Conservation (phyloP, 2,113 vertebrate species). For the Microtus richardsoni region DNA sequence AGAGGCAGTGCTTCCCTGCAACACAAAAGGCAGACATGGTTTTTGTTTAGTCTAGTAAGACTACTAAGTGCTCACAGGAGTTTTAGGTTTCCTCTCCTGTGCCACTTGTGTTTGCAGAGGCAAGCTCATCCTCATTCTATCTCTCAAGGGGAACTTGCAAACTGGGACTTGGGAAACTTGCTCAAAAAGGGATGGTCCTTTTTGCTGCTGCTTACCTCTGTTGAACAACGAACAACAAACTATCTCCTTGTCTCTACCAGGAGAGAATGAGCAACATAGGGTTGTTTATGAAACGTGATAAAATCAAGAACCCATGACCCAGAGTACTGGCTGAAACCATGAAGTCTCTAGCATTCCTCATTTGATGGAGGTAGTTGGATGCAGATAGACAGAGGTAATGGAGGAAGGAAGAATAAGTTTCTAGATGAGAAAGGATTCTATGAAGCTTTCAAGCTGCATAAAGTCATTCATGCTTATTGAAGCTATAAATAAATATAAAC, state of each 20-base stretch:
- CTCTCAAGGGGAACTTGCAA: not conserved
- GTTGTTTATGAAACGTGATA: not conserved
- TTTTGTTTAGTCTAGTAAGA: conserved; percentile 11
- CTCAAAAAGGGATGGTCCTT: conserved; percentile 2
- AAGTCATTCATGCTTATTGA: conserved; percentile 35
- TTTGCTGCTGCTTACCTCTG: not conserved
- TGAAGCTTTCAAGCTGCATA: conserved; percentile 31
- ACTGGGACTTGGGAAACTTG: not conserved
- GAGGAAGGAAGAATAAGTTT: not conserved
- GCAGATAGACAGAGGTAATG: not conserved
- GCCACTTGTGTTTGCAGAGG: not conserved
- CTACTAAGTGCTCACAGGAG: conserved; percentile 12
- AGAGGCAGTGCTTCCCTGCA: not conserved
- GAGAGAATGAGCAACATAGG: not conserved
- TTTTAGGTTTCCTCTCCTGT: not conserved
- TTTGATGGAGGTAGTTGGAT: not conserved
- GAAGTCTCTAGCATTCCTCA: not conserved
- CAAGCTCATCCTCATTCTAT: not conserved
- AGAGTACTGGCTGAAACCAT: not conserved
- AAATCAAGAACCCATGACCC: not conserved
- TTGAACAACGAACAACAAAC: not conserved
- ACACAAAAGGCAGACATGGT: not conserved
- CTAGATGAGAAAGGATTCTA: conserved; percentile 26
- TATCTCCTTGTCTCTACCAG: conserved; percentile 3
- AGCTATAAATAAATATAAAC: not conserved